Conservation (phyloP, 2,888 invertebrate genomes). For the Idaea biselata region DNA sequence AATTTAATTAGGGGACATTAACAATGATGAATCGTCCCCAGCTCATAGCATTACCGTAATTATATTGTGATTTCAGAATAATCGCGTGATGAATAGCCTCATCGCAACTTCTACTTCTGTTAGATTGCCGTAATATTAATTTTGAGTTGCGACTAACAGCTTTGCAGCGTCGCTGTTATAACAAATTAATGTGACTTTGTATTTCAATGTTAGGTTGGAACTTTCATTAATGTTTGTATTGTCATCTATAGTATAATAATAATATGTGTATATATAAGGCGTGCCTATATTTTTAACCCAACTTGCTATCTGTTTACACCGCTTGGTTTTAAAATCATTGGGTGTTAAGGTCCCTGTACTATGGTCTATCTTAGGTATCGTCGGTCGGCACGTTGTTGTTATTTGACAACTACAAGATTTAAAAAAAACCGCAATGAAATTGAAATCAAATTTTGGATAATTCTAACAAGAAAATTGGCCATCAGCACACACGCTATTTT, state of each 20-base stretch:
- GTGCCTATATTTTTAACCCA: too few relatives aligned
- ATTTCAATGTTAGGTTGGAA: constrained; percentile 21
- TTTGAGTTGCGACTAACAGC: constrained; percentile 40
- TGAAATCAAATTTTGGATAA: too few relatives aligned
- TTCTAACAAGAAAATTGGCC: too few relatives aligned
- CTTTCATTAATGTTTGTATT: neutral
- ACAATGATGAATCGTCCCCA: constrained; percentile 58
- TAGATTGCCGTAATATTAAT: constrained; percentile 49
- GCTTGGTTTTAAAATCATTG: too few relatives aligned
- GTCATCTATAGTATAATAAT: neutral
- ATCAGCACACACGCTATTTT: too few relatives aligned
- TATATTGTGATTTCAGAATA: constrained; percentile 70
- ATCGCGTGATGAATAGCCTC: constrained; percentile 63
- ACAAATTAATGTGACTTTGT: constrained; percentile 37
- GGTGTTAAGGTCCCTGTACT: too few relatives aligned
- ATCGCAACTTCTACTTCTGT: constrained; percentile 51
- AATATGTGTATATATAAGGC: too few relatives aligned
- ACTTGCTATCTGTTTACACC: too few relatives aligned
- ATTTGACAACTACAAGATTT: too few relatives aligned
- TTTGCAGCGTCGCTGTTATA: constrained; percentile 36
- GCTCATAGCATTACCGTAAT: constrained; percentile 59
- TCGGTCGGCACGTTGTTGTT: too few relatives aligned
- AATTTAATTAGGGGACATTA: constrained; percentile 67
- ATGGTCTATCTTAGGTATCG: too few relatives aligned
- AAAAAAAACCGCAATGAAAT: too few relatives aligned